A percentile compares a stretch with the other conserved stretches of the same genome.
These are phyloP conservation scores for Drosophila rellima DNA, from an alignment of 2,888 invertebrate species.

Conservation along the genomic window DNA sequence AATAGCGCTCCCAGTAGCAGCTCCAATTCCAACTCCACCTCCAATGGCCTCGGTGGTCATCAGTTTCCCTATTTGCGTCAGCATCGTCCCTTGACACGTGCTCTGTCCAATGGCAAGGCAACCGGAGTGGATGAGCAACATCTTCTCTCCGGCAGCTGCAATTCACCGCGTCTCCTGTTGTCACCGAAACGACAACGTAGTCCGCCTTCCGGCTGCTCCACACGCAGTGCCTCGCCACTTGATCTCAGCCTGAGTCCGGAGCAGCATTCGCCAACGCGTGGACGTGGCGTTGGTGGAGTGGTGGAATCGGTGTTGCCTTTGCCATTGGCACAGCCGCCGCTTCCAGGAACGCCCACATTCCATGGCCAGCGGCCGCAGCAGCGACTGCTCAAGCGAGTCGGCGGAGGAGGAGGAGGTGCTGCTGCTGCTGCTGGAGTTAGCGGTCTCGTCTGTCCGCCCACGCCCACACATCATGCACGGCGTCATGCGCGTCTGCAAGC, in stretches of 20 bases:
- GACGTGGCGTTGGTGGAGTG: constrained; percentile 70
- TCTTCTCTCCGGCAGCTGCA: constrained; percentile 29
- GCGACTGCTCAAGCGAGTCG: constrained; percentile 88
- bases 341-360: constrained; percentile 84
- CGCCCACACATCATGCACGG: constrained; percentile 94
- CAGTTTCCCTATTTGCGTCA: constrained; percentile 84
- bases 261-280: constrained; percentile 71
- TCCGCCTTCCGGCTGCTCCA: constrained; percentile 85
- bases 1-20: constrained; percentile 14
- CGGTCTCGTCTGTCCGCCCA: constrained; percentile 92
- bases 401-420: constrained; percentile 18
- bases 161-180: constrained; percentile 78
- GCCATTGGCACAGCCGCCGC: constrained; percentile 43
- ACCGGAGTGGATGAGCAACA: constrained; percentile 60
- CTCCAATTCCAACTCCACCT: too few species aligned
- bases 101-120: constrained; percentile 88
- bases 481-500: constrained; percentile 86
- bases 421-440: constrained; percentile 1
- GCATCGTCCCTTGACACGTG: constrained; percentile 90
- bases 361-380: constrained; percentile 87
- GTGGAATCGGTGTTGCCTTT: constrained; percentile 33
- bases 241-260: constrained; percentile 80
- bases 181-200: constrained; percentile 83
- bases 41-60: constrained; percentile 34
- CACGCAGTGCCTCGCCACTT: constrained; percentile 85